Evolutionary conservation across 2,113 vertebrate genomes (phyloP).

Genomic region (Sapayoa aenigma): DNA sequence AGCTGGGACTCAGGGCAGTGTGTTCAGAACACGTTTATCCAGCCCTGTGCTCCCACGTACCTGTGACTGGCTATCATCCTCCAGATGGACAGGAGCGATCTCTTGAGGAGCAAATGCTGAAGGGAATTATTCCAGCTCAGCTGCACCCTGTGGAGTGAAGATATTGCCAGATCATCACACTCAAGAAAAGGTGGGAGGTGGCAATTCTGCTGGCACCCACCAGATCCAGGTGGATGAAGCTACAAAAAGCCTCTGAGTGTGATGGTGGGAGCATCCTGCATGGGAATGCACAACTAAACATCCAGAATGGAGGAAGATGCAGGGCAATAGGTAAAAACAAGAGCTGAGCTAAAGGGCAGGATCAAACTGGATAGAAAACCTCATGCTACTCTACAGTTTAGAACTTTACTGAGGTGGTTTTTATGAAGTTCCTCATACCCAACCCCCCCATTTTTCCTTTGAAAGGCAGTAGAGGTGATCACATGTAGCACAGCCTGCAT

Average conservation of each 20-base stretch:
- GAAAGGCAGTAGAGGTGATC: background rate
- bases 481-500: background rate
- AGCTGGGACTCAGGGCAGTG: background rate
- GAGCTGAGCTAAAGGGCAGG: background rate
- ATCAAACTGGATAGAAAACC: background rate
- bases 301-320: background rate
- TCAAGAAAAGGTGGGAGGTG: background rate
- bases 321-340: background rate
- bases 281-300: background rate
- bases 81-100: constrained; percentile 76
- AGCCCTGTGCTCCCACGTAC: constrained; percentile 34
- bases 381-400: background rate
- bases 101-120: constrained; percentile 69
- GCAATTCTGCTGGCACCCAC: background rate
- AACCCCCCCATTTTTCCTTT: fast-evolving
- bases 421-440: background rate
- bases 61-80: constrained; percentile 80
- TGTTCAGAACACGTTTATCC: background rate
- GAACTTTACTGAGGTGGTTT: background rate
- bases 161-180: background rate
- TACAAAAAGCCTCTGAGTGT: background rate
- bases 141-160: constrained; percentile 42
- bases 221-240: background rate
- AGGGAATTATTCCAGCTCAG: constrained; percentile 47
- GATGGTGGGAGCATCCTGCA: background rate